These are phyloP conservation scores for Chloroceryle amazona DNA, from an alignment of 2,797 vertebrate genomes.

Conservation along the genomic window DNA sequence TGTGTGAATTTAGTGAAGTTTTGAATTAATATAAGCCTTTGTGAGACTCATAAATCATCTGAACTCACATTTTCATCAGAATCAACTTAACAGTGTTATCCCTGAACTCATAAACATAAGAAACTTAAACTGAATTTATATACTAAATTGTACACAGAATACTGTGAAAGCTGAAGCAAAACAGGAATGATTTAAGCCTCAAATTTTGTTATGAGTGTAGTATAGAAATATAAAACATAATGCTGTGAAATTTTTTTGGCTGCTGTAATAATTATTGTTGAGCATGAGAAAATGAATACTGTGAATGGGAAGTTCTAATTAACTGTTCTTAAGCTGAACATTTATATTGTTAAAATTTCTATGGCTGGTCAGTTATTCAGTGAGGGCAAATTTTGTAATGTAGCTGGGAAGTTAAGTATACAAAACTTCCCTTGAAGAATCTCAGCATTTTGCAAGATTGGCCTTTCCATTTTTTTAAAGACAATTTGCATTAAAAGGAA, in stretches of 20 bases:
- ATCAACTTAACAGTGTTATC: neutral
- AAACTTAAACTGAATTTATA: neutral
- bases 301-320: neutral
- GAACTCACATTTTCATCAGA: neutral
- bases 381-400: neutral
- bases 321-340: neutral
- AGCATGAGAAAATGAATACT: neutral
- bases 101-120: neutral
- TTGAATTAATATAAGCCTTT: neutral
- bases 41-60: neutral
- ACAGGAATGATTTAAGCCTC: neutral
- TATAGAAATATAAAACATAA: neutral
- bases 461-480: neutral
- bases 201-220: neutral
- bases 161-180: neutral
- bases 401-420: neutral
- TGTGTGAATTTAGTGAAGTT: neutral
- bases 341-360: neutral
- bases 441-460: neutral
- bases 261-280: neutral
- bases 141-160: neutral
- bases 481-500: neutral
- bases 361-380: neutral
- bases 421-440: neutral
- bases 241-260: neutral